phyloP scores from a whole-genome alignment of 1,140 invertebrate genomes.

The Drosophila sp. region DNA sequence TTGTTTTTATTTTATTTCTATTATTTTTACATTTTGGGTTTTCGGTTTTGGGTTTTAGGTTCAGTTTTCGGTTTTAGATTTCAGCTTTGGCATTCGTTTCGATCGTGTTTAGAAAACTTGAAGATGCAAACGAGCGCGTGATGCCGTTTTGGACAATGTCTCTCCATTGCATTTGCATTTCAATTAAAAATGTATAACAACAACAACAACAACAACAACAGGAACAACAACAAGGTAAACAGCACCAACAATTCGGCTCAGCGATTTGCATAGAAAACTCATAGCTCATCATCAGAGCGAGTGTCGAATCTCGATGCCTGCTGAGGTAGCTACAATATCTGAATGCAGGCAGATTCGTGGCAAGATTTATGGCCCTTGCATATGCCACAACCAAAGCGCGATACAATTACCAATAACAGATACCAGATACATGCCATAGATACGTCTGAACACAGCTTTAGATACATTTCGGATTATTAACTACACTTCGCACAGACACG shows the following conservation, averaged over 20 bases:
- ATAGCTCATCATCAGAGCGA: conserved; percentile 78
- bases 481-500: conserved; percentile 11
- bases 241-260: not conserved
- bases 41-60: not conserved
- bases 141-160: conserved; percentile 53
- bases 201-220: conserved; percentile 2
- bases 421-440: conserved; percentile 28
- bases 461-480: conserved; percentile 39
- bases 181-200: conserved; percentile 54
- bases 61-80: conserved; percentile 42
- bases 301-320: conserved; percentile 62
- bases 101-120: conserved; percentile 71
- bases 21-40: conserved; percentile 18
- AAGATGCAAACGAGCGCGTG: conserved; percentile 62
- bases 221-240: too few relatives aligned
- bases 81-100: conserved; percentile 48
- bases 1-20: conserved; percentile 25
- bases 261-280: conserved; percentile 78
- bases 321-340: conserved; percentile 12
- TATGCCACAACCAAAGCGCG: conserved; percentile 58
- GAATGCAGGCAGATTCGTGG: not conserved
- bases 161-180: conserved; percentile 69
- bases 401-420: conserved; percentile 66
- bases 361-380: conserved; percentile 70
- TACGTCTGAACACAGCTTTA: conserved; percentile 9